Base-by-base conservation (phyloP, 2,113 vertebrate genomes). In the Diphyllodes magnificus region DNA sequence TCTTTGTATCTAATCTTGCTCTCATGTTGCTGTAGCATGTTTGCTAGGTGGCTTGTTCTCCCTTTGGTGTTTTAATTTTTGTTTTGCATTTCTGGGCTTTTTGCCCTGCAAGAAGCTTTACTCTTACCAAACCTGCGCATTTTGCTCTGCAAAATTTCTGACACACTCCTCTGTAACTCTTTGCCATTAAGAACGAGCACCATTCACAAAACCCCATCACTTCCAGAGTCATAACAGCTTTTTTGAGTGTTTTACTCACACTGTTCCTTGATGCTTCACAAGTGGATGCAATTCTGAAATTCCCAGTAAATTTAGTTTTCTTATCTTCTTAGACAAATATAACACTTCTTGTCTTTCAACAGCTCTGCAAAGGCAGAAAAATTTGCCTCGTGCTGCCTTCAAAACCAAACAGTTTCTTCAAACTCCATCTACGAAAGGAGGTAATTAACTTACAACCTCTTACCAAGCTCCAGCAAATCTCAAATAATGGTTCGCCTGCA, bases 321-420 rank as follows among this genome's bases (percentile, higher is more conserved):
- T 97, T 97, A 64, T 95, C 94, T 94, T 97, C 96, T 82, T 95
- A 97, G 96, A 97, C 97, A 97, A 97, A 98, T 97, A 95, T 98
- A 98, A 99, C 97, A 96, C 98, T 97, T 99, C 97, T 98, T 99
- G 97, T 99, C 97, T 99, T 97, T 97, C 98, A 98, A 98, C 98
- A 99, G 98, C 98, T 98, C 98, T 97, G 94, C 98, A 98, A 97
- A 99, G 98, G 98, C 98, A 99, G 98, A 98, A 99, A 90, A 97
- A 98, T 97, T 98, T 99, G 95, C 98, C 98, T 97, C 98, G 98
- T 94, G 98, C 98, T 97, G 98, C 99, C 97, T 99, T 99, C 98
- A 99, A 99, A 99, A 97, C 98, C 98, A 99, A 99, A 99, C 98
- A 98, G 98, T 98, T 98, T 96, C 98, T 99, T 98, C 98, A 98